A percentile compares a stretch with the other conserved stretches of the same genome.
Conservation (phyloP, 1,140 invertebrate species). For the Phenacoccus solenopsis region DNA sequence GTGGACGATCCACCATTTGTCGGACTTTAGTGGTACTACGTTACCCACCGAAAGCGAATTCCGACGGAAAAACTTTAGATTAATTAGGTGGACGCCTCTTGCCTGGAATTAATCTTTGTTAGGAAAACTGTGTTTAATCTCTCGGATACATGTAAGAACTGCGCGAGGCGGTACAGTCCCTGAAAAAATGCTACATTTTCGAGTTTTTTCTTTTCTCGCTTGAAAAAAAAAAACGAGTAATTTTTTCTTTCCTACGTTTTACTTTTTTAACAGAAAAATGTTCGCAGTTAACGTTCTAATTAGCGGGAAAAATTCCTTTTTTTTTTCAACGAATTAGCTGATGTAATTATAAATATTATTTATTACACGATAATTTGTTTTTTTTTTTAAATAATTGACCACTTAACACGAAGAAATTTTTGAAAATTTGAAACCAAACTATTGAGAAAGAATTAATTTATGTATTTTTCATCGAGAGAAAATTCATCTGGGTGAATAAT, state of each 20-base stretch:
- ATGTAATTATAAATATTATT: too few species aligned
- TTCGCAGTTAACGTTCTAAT: too few species aligned
- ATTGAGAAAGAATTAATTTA: too few species aligned
- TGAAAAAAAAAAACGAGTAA: neutral
- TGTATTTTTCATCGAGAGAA: too few species aligned
- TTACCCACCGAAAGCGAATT: neutral
- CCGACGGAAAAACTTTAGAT: conserved; percentile 16
- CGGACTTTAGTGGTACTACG: neutral
- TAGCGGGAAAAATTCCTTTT: too few species aligned
- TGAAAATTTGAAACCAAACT: too few species aligned
- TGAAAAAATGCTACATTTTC: neutral
- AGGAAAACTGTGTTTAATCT: conserved; percentile 18
- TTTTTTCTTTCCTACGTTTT: neutral
- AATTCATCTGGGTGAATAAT: too few species aligned
- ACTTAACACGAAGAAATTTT: too few species aligned
- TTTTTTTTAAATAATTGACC: too few species aligned
- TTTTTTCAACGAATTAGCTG: too few species aligned
- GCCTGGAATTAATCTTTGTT: conserved; percentile 17
- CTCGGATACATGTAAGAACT: conserved; percentile 17
- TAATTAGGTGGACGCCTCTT: conserved; percentile 16
- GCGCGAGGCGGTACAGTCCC: conserved; percentile 9
- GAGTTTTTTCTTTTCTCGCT: neutral
- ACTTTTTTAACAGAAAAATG: too few species aligned
- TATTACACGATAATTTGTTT: too few species aligned
- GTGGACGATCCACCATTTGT: neutral